Evolutionary conservation across 1,140 invertebrate genomes (phyloP), one percentile per base, ranked within the genome.

Genomic region (Papilio polyxenes): DNA sequence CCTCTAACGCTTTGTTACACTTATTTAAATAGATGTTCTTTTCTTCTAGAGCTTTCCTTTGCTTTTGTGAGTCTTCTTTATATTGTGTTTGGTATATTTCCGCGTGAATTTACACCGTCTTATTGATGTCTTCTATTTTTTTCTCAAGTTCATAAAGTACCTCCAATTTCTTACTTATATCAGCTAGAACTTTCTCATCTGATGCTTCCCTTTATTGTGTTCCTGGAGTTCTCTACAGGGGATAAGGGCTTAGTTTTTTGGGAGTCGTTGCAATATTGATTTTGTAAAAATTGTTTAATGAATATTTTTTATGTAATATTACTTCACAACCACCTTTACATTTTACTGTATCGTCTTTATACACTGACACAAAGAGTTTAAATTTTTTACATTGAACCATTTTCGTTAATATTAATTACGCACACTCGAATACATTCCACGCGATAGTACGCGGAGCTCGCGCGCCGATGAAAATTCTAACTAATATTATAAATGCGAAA

Each of bases 371-470:
- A 84, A 81, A 86, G 9, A 80, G 75, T 56, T 84, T 86, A 79
- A 83, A 86, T 72, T 86, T 83, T 81, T 81, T 83, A 77, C 85
- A 86, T 48, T 85, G 83, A 49, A 81, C 81, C 83, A 85, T 84
- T 53, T 10, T 53, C 15, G 51, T 53, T 53, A 53, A 53, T 53
- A 53, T 53, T 53, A 53, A 53, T 53, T 53, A 53, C 5, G 51
- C 51, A 53, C 51, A 53, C 51, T 53, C 10, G 51, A 53, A 53
- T 53, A 53, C 10, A 53, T 53, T 53, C 51, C 10, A 53, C 51
- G 15, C 51, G 51, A 53, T 8, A 4, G 51, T 53, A 53, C n/a
- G n/a, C n/a, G n/a, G n/a, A n/a, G n/a, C n/a, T n/a, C n/a, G n/a
- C n/a, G n/a, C n/a, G n/a, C n/a, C n/a, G n/a, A n/a, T n/a, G n/a